phyloP scores from a whole-genome alignment of 1,140 invertebrate species.

The Leptinotarsa undecemlineata region DNA sequence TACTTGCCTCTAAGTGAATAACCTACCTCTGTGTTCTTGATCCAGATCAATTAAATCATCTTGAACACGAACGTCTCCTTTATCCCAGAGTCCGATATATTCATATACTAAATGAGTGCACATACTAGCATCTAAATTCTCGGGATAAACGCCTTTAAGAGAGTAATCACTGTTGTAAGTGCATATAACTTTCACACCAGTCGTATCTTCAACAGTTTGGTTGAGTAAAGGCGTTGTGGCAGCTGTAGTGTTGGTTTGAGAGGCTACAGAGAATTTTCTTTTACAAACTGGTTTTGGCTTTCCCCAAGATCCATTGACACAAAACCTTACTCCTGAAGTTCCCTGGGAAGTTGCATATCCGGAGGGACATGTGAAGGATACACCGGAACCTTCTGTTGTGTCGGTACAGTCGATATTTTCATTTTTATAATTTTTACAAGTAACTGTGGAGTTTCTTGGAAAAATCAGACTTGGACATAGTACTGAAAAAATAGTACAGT shows the following conservation, averaged over 20 bases:
- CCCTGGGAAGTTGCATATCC: not conserved
- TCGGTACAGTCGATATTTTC: conserved; percentile 10
- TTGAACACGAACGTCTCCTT: conserved; percentile 12
- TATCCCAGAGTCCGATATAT: conserved; percentile 19
- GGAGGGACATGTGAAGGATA: not conserved
- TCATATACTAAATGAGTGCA: conserved; percentile 1
- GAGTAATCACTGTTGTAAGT: conserved; percentile 5
- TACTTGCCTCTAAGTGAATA: too few species aligned
- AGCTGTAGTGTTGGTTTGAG: not conserved
- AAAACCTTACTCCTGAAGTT: not conserved
- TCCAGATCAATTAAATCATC: conserved; percentile 17
- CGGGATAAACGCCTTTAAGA: not conserved
- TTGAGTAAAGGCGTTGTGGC: not conserved
- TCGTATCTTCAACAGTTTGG: not conserved
- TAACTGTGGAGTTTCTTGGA: not conserved
- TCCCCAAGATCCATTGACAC: conserved; percentile 5
- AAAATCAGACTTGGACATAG: conserved; percentile 5
- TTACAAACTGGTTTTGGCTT: not conserved
- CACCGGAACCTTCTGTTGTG: not conserved
- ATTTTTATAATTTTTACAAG: conserved; percentile 1
- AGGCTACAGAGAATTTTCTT: too few species aligned
- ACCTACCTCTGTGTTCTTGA: not conserved
- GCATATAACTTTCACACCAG: conserved; percentile 13
- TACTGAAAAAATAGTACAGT: conserved; percentile 2
- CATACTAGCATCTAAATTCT: conserved; percentile 12